Percentiles rank a stretch among this genome's conserved stretches.
phyloP scores from a whole-genome alignment of 2,113 vertebrate species.

The Nipponia nippon region DNA sequence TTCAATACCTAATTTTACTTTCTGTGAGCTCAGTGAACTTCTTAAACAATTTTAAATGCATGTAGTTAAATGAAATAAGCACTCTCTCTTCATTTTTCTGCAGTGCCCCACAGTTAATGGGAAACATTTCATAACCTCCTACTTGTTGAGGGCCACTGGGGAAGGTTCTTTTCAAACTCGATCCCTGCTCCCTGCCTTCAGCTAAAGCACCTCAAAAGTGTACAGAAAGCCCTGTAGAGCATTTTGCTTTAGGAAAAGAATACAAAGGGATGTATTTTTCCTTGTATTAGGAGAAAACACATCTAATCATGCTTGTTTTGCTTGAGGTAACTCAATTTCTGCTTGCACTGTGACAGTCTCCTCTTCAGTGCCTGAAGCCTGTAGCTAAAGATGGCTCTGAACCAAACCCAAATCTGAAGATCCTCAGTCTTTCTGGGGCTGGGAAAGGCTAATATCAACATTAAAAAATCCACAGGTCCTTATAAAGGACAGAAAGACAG shows the following conservation, averaged over 20 bases:
- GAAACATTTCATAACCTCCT: background rate
- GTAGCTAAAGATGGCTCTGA: background rate
- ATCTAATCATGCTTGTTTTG: conserved; percentile 13
- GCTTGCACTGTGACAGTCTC: background rate
- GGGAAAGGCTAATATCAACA: background rate
- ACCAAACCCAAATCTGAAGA: background rate
- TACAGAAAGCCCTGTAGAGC: background rate
- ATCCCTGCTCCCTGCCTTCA: background rate
- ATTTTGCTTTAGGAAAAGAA: background rate
- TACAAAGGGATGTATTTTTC: background rate
- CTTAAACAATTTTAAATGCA: background rate
- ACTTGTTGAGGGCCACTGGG: background rate
- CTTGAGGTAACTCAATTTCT: background rate
- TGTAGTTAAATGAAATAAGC: background rate
- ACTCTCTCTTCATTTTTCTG: background rate
- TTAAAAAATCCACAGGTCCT: background rate
- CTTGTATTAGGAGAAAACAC: background rate
- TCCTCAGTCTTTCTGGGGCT: background rate
- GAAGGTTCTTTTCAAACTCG: background rate
- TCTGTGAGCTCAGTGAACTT: background rate
- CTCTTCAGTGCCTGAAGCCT: background rate
- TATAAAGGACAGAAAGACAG: background rate
- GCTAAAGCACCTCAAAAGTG: background rate
- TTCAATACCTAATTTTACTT: background rate
- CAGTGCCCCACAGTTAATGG: background rate